Percentiles rank a stretch among this genome's conserved stretches.
Evolutionary conservation across 2,888 invertebrate genomes (phyloP).

Genomic region (Junonia oenone): DNA sequence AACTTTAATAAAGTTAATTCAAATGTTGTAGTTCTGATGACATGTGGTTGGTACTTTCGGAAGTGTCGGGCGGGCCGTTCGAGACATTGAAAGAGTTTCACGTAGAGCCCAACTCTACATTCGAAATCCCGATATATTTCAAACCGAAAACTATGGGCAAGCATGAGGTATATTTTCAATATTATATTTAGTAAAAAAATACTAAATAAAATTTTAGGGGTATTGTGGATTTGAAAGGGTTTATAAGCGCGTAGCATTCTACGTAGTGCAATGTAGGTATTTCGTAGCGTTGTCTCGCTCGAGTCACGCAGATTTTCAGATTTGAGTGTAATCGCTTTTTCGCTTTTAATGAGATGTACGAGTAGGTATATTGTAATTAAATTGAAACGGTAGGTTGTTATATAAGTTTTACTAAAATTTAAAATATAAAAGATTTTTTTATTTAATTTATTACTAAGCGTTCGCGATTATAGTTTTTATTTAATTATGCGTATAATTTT

Average conservation of each 20-base stretch:
- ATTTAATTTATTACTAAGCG: too few relatives aligned
- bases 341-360: too few relatives aligned
- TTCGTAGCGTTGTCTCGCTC: neutral
- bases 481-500: too few relatives aligned
- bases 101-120: constrained; percentile 59
- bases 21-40: constrained; percentile 54
- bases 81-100: constrained; percentile 59
- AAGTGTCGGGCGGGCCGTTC: constrained; percentile 58
- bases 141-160: constrained; percentile 61
- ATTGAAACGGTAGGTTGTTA: too few relatives aligned
- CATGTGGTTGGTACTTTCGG: constrained; percentile 59
- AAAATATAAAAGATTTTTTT: too few relatives aligned
- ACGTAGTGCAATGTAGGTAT: neutral
- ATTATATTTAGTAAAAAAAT: too few relatives aligned
- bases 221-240: neutral
- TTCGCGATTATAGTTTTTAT: too few relatives aligned
- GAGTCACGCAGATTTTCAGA: neutral
- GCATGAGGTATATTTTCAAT: constrained; percentile 50
- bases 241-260: neutral
- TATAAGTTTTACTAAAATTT: too few relatives aligned
- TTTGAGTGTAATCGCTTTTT: too few relatives aligned
- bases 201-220: neutral
- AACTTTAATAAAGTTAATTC: neutral
- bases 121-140: constrained; percentile 60
- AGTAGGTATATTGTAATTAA: too few relatives aligned